A percentile compares a stretch with the other conserved stretches of the same genome.
Conservation (phyloP, 2,797 vertebrate genomes). For the Gymnoscopelus braueri region DNA sequence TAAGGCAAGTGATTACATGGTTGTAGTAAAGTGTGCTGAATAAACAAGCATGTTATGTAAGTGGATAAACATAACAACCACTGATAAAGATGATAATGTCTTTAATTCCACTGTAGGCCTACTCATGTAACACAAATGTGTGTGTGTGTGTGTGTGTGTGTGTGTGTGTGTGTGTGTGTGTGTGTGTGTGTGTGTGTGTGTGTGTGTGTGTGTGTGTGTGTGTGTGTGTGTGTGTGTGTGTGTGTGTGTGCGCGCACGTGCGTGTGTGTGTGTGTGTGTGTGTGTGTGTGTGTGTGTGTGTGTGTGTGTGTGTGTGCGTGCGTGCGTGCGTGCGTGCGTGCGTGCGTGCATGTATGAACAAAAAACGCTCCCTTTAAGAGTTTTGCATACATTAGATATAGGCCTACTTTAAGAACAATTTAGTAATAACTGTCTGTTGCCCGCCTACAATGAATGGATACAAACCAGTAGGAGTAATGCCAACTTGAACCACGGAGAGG, state of each 20-base stretch:
- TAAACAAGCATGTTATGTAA: too few relatives aligned
- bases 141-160: too few relatives aligned
- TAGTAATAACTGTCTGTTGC: neutral
- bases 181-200: slow-evolving; percentile 10
- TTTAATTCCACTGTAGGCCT: too few relatives aligned
- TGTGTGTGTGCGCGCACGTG: neutral
- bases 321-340: neutral
- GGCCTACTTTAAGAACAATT: too few relatives aligned
- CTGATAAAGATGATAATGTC: too few relatives aligned
- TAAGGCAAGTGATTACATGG: too few relatives aligned
- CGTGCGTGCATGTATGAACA: slow-evolving; percentile 1
- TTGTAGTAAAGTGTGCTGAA: too few relatives aligned
- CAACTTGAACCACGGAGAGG: slow-evolving; percentile 47
- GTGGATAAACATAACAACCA: too few relatives aligned
- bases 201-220: slow-evolving; percentile 2
- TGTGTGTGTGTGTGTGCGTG: slow-evolving; percentile 6
- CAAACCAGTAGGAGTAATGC: neutral
- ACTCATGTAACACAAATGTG: too few relatives aligned
- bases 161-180: neutral
- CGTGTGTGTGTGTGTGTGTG: slow-evolving; percentile 9
- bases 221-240: neutral
- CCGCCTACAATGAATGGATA: neutral
- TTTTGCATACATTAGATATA: slow-evolving; percentile 1
- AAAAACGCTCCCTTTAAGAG: neutral
- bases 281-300: slow-evolving; percentile 9